Percentiles rank a stretch among this genome's conserved stretches.
Evolutionary conservation across 2,888 invertebrate species (phyloP).

Genomic region (Biston betularia): DNA sequence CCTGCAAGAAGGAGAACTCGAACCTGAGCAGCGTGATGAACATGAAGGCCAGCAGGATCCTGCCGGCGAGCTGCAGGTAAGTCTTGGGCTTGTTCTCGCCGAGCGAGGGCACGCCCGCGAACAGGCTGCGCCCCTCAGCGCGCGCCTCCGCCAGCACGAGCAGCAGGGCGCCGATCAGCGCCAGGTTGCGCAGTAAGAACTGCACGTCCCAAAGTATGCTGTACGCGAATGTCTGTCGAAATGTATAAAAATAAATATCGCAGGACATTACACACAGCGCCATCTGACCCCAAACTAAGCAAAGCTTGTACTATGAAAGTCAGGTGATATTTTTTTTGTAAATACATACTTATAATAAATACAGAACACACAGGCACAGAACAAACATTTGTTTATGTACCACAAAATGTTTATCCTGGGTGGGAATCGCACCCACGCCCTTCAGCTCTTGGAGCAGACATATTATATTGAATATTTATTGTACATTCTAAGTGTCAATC

Average conservation of each 20-base stretch:
- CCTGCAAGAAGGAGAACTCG: conserved; percentile 95
- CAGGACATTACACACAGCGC: too few relatives aligned
- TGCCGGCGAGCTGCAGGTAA: conserved; percentile 97
- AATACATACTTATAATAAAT: too few relatives aligned
- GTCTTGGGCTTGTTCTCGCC: conserved; percentile 99
- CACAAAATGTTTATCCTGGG: too few relatives aligned
- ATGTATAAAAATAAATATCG: conserved; percentile 2
- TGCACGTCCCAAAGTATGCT: conserved; percentile 99
- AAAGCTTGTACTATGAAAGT: too few relatives aligned
- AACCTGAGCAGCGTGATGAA: conserved; percentile 98
- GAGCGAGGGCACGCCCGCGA: conserved; percentile 97
- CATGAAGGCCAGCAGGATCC: conserved; percentile 99
- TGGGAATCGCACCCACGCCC: too few relatives aligned
- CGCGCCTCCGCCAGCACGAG: conserved; percentile 98
- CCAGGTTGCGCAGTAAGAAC: conserved; percentile 97
- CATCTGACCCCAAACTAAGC: too few relatives aligned
- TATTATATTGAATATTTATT: too few relatives aligned
- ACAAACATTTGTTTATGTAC: too few relatives aligned
- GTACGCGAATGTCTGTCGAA: conserved; percentile 94
- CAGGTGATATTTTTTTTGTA: too few relatives aligned
- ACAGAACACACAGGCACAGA: too few relatives aligned
- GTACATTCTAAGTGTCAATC: too few relatives aligned
- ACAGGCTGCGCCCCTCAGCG: conserved; percentile 96
- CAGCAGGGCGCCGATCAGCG: conserved; percentile 98
- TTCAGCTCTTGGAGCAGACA: too few relatives aligned